phyloP scores from a whole-genome alignment of 1,140 invertebrate genomes.

The Mamestra configurata region DNA sequence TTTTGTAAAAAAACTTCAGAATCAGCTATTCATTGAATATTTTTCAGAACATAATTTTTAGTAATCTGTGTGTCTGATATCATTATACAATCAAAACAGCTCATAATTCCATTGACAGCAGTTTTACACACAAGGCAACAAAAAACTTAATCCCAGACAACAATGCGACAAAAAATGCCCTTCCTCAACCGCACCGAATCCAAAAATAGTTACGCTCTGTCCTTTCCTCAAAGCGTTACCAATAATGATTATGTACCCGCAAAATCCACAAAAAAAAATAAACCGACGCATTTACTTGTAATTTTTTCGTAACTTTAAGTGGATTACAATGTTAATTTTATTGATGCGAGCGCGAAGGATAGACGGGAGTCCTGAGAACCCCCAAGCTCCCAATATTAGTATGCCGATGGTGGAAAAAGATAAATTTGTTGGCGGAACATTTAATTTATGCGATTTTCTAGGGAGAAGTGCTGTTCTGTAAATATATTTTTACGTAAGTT shows the following conservation, averaged over 20 bases:
- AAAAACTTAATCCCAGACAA: background rate
- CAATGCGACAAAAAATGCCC: background rate
- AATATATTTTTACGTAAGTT: conserved; percentile 49
- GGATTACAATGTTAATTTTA: conserved; percentile 88
- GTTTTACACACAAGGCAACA: no score
- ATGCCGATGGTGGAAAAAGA: conserved; percentile 85
- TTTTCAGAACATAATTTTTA: no score
- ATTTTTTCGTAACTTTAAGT: conserved; percentile 82
- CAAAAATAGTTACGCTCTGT: background rate
- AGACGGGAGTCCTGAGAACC: conserved; percentile 57
- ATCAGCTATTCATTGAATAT: no score
- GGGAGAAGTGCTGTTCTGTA: conserved; percentile 57
- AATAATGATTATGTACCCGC: conserved; percentile 10
- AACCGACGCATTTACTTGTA: conserved; percentile 75
- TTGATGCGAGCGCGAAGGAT: conserved; percentile 80
- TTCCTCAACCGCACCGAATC: background rate
- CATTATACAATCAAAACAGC: no score
- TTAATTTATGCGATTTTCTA: conserved; percentile 83
- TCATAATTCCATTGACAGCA: no score
- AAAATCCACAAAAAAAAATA: conserved; percentile 50
- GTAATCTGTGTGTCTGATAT: no score
- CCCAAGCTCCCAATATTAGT: conserved; percentile 72
- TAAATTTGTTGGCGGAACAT: conserved; percentile 83
- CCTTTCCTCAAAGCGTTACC: conserved; percentile 19
- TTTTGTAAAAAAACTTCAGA: no score